Base-by-base conservation (phyloP, 2,113 vertebrate genomes). In the Phylloscopus whistleri region DNA sequence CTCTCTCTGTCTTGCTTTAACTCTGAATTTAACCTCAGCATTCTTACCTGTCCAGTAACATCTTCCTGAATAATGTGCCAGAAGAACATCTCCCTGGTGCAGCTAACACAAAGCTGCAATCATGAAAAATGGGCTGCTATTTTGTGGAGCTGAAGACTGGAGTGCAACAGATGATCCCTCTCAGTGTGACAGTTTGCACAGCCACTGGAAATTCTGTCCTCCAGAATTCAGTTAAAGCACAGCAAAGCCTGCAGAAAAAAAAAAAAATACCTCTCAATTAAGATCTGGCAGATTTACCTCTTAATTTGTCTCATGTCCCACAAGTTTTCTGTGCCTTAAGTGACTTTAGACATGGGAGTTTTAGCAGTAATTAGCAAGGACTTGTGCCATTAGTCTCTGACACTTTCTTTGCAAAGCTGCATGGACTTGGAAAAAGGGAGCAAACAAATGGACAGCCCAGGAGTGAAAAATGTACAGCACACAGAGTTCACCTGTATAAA, bases 341-440 rank as follows among this genome's bases (percentile, higher is more conserved):
- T 86, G 56, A 80, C 89, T 90, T 91, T 33, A 85, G 78, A 80
- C 58, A 12, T 74, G 64, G 49, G 82, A 78, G 14, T 53, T 95
- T 77, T 95, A 85, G 64, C n/a, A 93, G 63, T 74, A 84, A 93
- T 95, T 89, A 94, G 53, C 41, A 79, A 93, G n/a, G 39, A 75
- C 7, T 66, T 90, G 63, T 92, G 66, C 58, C 66, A 69, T 92
- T 64, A 76, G 55, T 96, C 66, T 93, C 82, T 95, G 87, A 78
- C 60, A 52, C n/a, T 52, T 55, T 44, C 85, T 84, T 91, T 48
- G 35, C 43, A 87, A 89, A 94, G 69, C 64, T 62, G 23, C 39
- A 13, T 30, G 23, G 66, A 10, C 41, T 84, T 48, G 51, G 53
- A 48, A 66, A 76, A 73, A 0, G 1, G 64, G 41, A 92, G 52